Evolutionary conservation across 2,113 vertebrate species (phyloP).

Genomic region (Synchiropus splendidus): DNA sequence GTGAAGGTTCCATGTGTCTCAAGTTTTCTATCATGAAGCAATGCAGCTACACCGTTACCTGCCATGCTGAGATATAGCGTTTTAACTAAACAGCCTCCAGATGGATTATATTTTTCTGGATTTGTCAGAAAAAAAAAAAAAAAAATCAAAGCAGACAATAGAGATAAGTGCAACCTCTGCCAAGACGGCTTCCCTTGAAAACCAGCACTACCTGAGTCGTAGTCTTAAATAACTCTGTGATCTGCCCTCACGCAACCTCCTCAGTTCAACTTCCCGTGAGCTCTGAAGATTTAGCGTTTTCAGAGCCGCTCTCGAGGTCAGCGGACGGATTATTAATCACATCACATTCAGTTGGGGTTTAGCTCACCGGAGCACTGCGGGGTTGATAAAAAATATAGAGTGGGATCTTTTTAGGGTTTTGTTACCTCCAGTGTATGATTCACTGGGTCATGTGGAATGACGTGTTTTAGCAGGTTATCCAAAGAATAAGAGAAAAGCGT

Average conservation of each 20-base stretch:
- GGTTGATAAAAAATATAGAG: conserved; percentile 15
- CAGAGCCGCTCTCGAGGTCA: conserved; percentile 25
- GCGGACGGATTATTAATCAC: conserved; percentile 34
- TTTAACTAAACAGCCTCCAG: conserved; percentile 36
- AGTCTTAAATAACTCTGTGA: conserved; percentile 16
- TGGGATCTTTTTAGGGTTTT: conserved; percentile 21
- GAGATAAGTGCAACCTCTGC: conserved; percentile 19
- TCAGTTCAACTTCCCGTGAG: conserved; percentile 23
- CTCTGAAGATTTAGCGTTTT: conserved; percentile 27
- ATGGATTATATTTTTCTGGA: conserved; percentile 30
- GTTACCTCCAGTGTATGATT: conserved; percentile 4
- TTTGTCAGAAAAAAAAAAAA: conserved; percentile 5
- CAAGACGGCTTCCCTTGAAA: conserved; percentile 7
- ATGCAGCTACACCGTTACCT: conserved; percentile 14
- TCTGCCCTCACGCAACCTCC: conserved; percentile 35
- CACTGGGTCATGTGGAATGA: conserved; percentile 4
- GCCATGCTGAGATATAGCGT: conserved; percentile 10
- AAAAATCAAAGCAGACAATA: conserved; percentile 31
- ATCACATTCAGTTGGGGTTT: conserved; percentile 8
- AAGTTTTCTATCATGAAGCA: background rate
- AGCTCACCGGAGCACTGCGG: conserved; percentile 5
- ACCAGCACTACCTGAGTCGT: conserved; percentile 8
- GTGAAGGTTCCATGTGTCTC: no score
- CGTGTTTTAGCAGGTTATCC: background rate
- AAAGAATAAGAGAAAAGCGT: conserved; percentile 7